Evolutionary conservation across 2,113 vertebrate species (phyloP).

Genomic region (Erythrolamprus reginae): DNA sequence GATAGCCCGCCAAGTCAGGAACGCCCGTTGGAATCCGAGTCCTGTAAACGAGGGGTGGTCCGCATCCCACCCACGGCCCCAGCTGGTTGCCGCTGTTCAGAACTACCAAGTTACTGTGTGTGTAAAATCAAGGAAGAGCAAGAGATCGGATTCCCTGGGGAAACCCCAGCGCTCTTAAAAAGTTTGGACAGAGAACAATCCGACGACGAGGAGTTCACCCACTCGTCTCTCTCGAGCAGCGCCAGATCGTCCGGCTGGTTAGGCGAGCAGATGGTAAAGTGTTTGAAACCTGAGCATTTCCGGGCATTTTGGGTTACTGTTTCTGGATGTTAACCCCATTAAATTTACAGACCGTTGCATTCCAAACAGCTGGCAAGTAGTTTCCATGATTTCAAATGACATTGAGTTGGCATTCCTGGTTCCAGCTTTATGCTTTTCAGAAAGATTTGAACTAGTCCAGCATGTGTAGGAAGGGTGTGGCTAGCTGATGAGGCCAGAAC

Average conservation of each 20-base stretch:
- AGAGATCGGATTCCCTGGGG: neutral
- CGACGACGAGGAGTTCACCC: neutral
- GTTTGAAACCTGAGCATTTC: neutral
- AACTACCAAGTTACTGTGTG: neutral
- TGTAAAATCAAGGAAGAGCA: slow-evolving; percentile 11
- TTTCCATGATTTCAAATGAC: neutral
- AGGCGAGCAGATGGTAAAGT: neutral
- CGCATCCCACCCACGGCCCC: neutral
- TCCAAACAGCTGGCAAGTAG: neutral
- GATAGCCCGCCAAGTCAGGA: neutral
- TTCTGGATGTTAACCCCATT: neutral
- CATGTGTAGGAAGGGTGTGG: no score
- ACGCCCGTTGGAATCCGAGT: neutral
- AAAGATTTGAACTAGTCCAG: neutral
- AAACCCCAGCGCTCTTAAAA: neutral
- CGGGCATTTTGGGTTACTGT: neutral
- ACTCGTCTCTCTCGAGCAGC: neutral
- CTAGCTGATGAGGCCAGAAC: no score
- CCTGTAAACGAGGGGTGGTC: neutral
- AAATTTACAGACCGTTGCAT: neutral
- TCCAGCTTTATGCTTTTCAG: neutral
- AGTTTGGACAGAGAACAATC: neutral
- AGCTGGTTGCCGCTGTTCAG: neutral
- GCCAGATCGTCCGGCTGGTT: neutral
- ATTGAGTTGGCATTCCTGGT: neutral